phyloP scores from a whole-genome alignment of 2,888 invertebrate species.

The Nomada fucata region DNA sequence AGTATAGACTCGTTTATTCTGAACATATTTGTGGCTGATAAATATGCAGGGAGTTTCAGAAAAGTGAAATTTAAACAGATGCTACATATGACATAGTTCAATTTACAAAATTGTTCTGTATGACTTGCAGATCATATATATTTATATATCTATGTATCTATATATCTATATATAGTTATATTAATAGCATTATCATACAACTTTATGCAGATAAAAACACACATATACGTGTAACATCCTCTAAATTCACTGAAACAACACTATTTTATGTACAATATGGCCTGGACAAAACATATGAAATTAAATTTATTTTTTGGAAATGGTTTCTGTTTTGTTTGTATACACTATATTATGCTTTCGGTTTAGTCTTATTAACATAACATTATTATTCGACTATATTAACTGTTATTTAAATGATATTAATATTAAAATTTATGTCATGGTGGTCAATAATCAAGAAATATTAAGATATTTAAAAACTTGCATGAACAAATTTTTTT shows the following conservation, averaged over 20 bases:
- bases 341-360: constrained; percentile 27
- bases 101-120: constrained; percentile 77
- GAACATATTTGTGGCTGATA: constrained; percentile 40
- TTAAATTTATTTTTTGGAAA: constrained; percentile 36
- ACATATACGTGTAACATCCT: constrained; percentile 78
- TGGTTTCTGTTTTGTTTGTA: constrained; percentile 34
- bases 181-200: constrained; percentile 79
- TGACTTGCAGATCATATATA: constrained; percentile 70
- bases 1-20: constrained; percentile 48
- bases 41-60: constrained; percentile 55
- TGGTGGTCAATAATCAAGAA: background rate
- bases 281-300: constrained; percentile 17
- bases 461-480: background rate
- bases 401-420: constrained; percentile 7
- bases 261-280: constrained; percentile 76
- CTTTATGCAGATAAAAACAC: constrained; percentile 82
- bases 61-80: constrained; percentile 68
- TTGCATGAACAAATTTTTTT: constrained; percentile 12
- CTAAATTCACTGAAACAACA: constrained; percentile 79
- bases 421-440: constrained; percentile 22
- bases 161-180: constrained; percentile 67
- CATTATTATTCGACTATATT: constrained; percentile 23
- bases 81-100: constrained; percentile 72
- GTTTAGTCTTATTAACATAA: background rate
- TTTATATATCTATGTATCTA: constrained; percentile 52